Conservation (phyloP, 2,113 vertebrate genomes). For the Oryzias melastigma region DNA sequence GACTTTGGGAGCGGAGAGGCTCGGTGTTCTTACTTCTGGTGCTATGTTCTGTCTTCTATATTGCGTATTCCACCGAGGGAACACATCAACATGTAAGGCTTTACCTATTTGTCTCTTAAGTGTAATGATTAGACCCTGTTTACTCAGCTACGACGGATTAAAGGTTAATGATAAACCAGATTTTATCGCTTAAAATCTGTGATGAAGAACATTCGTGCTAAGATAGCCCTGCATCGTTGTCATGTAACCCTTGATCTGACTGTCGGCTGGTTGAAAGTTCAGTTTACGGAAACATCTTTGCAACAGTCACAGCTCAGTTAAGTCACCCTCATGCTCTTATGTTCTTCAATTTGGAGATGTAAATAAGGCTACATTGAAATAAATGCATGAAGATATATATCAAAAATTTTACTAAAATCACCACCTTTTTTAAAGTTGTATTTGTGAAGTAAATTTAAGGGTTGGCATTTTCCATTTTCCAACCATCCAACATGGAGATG, state of each 20-base stretch:
- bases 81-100: slow-evolving; percentile 88
- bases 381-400: too few species aligned
- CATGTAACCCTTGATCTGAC: slow-evolving; percentile 47
- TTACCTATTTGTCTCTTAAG: slow-evolving; percentile 10
- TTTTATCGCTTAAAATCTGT: slow-evolving; percentile 5
- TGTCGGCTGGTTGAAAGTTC: neutral
- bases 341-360: too few species aligned
- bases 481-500: too few species aligned
- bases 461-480: too few species aligned
- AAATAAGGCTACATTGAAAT: too few species aligned
- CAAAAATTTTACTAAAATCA: too few species aligned
- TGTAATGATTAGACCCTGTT: slow-evolving; percentile 33
- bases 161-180: slow-evolving; percentile 61
- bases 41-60: slow-evolving; percentile 81
- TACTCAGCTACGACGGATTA: slow-evolving; percentile 25
- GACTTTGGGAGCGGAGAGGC: slow-evolving; percentile 88
- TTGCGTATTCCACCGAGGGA: slow-evolving; percentile 90
- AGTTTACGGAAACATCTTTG: slow-evolving; percentile 16
- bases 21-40: slow-evolving; percentile 80
- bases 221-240: slow-evolving; percentile 22
- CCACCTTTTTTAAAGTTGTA: too few species aligned
- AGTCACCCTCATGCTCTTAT: neutral
- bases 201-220: neutral
- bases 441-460: too few species aligned
- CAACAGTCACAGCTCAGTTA: slow-evolving; percentile 3